These are phyloP conservation scores for Falcunculus frontatus DNA, from an alignment of 2,113 vertebrate species.

Conservation along the genomic window DNA sequence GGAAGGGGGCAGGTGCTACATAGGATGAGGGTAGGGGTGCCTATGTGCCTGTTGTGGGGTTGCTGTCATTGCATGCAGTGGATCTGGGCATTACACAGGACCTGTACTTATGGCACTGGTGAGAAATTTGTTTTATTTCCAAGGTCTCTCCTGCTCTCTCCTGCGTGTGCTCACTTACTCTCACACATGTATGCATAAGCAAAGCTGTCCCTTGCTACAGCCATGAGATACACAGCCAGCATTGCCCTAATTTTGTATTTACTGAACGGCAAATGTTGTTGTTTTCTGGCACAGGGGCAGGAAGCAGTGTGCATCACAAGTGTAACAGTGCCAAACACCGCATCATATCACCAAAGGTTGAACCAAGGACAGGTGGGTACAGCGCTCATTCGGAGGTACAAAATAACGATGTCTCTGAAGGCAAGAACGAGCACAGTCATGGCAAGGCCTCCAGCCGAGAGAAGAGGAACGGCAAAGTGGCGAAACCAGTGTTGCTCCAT, in stretches of 20 bases:
- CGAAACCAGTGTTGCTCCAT: slow-evolving; percentile 91
- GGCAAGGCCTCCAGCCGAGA: slow-evolving; percentile 85
- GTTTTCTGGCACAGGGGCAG: slow-evolving; percentile 81
- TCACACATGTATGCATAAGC: accelerated
- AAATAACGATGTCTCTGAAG: slow-evolving; percentile 97
- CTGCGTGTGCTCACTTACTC: accelerated
- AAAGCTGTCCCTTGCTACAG: background rate
- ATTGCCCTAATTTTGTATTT: background rate
- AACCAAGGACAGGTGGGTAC: slow-evolving; percentile 89
- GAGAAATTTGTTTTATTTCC: background rate
- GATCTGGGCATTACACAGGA: background rate
- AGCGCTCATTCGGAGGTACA: slow-evolving; percentile 93
- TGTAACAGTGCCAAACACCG: slow-evolving; percentile 99
- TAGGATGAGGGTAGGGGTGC: background rate
- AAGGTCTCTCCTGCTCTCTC: background rate
- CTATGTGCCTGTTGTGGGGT: background rate
- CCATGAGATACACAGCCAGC: background rate
- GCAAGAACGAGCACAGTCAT: slow-evolving; percentile 91
- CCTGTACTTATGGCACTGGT: background rate
- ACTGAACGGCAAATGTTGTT: background rate
- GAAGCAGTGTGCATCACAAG: slow-evolving; percentile 98
- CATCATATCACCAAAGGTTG: slow-evolving; percentile 98
- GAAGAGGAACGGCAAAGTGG: slow-evolving; percentile 95
- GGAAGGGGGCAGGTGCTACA: background rate
- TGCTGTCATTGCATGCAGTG: background rate